Evolutionary conservation across 2,888 invertebrate genomes (phyloP).

Genomic region (Dryocosmus kuriphilus): DNA sequence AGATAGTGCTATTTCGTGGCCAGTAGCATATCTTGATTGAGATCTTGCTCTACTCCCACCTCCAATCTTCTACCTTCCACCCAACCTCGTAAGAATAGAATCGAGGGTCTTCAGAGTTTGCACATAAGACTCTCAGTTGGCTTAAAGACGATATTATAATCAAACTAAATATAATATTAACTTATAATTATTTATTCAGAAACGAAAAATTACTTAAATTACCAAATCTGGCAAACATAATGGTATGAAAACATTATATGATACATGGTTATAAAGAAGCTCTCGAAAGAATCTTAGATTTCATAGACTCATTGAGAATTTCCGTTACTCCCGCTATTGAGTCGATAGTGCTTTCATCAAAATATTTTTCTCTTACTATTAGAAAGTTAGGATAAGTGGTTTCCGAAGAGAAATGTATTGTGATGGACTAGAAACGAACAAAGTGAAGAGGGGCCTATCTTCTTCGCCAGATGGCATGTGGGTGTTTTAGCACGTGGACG

Average conservation of each 20-base stretch:
- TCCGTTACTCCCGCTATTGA: slow-evolving; percentile 20
- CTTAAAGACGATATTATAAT: background rate
- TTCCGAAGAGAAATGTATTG: slow-evolving; percentile 5
- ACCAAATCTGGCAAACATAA: too few relatives aligned
- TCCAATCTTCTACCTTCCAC: slow-evolving; percentile 19
- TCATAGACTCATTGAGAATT: background rate
- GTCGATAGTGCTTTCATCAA: background rate
- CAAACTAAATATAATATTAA: background rate
- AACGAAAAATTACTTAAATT: background rate
- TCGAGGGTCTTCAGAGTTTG: slow-evolving; percentile 35
- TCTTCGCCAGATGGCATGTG: slow-evolving; percentile 59
- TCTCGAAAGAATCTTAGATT: background rate
- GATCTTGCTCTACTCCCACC: slow-evolving; percentile 65
- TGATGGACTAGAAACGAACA: slow-evolving; percentile 12
- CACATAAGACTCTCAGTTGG: slow-evolving; percentile 56
- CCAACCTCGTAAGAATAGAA: slow-evolving; percentile 25
- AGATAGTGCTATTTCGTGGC: slow-evolving; percentile 67
- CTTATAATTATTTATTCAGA: background rate
- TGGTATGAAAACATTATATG: background rate
- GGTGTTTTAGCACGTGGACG: slow-evolving; percentile 47
- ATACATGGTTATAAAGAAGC: background rate
- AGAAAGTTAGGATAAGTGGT: slow-evolving; percentile 11
- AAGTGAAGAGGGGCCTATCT: slow-evolving; percentile 38
- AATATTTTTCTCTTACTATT: background rate
- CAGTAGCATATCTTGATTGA: slow-evolving; percentile 71